Evolutionary conservation across 2,113 vertebrate species (phyloP).

Genomic region (Lagopus leucura): DNA sequence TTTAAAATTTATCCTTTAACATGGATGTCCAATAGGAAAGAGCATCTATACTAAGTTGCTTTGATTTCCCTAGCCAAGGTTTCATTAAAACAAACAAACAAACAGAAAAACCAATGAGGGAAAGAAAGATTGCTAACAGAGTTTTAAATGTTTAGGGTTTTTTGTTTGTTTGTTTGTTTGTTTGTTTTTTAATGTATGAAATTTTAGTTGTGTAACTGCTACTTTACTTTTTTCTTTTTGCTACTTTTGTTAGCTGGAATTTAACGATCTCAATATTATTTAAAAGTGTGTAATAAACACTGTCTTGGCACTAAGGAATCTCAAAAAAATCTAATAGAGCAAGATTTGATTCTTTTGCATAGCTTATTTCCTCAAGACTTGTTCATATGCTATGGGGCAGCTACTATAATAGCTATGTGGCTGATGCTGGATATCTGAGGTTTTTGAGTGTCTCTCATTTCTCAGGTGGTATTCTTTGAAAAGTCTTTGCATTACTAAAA

Average conservation of each 20-base stretch:
- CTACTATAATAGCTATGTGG: background rate
- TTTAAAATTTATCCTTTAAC: background rate
- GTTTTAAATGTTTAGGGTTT: background rate
- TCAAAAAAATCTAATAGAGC: background rate
- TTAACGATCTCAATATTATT: background rate
- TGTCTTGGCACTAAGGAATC: background rate
- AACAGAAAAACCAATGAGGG: too few species aligned
- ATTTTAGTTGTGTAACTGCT: background rate
- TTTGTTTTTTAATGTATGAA: background rate
- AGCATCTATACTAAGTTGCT: background rate
- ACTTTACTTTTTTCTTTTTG: background rate
- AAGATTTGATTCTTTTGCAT: background rate
- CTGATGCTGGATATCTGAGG: background rate
- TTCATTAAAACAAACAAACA: background rate
- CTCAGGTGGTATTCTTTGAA: background rate
- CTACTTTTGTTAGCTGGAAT: background rate
- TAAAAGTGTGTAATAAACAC: background rate
- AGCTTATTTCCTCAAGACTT: background rate
- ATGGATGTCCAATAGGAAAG: background rate
- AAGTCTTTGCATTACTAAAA: background rate
- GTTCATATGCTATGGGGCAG: background rate
- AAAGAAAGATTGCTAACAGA: background rate
- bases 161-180: background rate
- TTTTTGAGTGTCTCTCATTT: background rate
- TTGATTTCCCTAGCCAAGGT: background rate